Base-by-base conservation (phyloP, 2,888 invertebrate genomes). In the Nysson spinosus region DNA sequence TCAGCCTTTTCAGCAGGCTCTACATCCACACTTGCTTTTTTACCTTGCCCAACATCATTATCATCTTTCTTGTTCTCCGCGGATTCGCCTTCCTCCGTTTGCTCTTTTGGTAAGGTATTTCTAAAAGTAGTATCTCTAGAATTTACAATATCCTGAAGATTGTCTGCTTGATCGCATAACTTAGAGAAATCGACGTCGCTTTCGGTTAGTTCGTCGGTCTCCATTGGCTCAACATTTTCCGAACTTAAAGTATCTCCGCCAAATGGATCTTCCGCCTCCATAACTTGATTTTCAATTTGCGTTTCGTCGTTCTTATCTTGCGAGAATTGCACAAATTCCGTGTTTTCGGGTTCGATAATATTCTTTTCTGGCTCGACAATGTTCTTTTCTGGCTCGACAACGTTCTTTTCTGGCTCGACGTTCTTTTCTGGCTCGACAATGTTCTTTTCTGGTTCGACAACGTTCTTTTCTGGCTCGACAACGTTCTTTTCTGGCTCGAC, bases 111-210 rank as follows among this genome's bases (percentile, higher is more conserved):
- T n/a, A n/a, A n/a, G 19, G 14, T 20, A 40, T 3, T 37, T 35
- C 11, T 66, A 28, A 43, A 65, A n/a, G 20, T 54, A 4, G 11
- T 52, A 12, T 61, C 56, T n/a, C 26, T 61, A 2, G 78, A 78
- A 49, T 76, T 81, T 9, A 84, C 76, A 4, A 78, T 75, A 52
- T 80, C 79, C 40, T 81, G 79, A 19, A 83, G 69, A 65, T 83
- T 82, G 51, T 80, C 82, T 76, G 89, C 89, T 87, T 89, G 88
- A 55, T 89, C 88, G 5, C 90, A 89, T 4, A 90, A 88, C 6
- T 89, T 89, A 63, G 90, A 89, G 87, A 90, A 90, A 72, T 89
- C 87, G 20, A 89, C 88, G 66, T 89, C 88, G 2, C 82, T 85
- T 22, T 87, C 86, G 11, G 62, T 54, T 2, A 77, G 66, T 40